phyloP scores from a whole-genome alignment of 2,113 vertebrate species.

The Hepsetus odoe region DNA sequence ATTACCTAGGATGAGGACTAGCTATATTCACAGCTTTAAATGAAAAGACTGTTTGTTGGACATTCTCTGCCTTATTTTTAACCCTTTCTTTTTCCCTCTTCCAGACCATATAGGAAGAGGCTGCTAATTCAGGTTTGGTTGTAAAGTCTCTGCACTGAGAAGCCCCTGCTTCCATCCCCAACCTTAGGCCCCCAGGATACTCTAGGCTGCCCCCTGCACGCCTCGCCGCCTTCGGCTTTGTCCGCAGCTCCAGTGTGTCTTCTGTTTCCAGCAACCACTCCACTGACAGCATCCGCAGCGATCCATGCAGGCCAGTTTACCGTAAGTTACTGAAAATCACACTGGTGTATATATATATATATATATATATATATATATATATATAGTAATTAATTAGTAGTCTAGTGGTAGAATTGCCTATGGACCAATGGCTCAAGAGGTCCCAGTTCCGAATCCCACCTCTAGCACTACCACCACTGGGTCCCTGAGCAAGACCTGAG shows the following conservation, averaged over 20 bases:
- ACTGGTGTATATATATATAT: no score
- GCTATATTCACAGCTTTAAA: background rate
- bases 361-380: no score
- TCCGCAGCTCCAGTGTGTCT: slow-evolving; percentile 91
- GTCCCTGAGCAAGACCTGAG: no score
- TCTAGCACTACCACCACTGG: no score
- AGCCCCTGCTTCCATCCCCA: slow-evolving; percentile 83
- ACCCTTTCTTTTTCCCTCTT: background rate
- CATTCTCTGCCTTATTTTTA: background rate
- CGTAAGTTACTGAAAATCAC: slow-evolving; percentile 79
- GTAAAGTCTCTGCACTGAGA: slow-evolving; percentile 82
- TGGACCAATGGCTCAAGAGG: no score
- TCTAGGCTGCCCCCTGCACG: slow-evolving; percentile 85
- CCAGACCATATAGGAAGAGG: slow-evolving; percentile 78
- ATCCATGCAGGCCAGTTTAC: slow-evolving; percentile 80
- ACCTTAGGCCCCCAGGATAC: slow-evolving; percentile 90
- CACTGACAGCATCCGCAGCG: slow-evolving; percentile 81
- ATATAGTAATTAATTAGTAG: no score
- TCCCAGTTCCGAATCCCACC: no score
- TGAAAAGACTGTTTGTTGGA: background rate
- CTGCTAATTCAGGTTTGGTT: slow-evolving; percentile 66
- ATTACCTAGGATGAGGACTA: no score
- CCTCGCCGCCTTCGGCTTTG: slow-evolving; percentile 89
- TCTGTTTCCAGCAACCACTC: slow-evolving; percentile 90
- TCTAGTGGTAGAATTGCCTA: no score